phyloP scores from a whole-genome alignment of 2,888 invertebrate species.

The Torymus texanus region DNA sequence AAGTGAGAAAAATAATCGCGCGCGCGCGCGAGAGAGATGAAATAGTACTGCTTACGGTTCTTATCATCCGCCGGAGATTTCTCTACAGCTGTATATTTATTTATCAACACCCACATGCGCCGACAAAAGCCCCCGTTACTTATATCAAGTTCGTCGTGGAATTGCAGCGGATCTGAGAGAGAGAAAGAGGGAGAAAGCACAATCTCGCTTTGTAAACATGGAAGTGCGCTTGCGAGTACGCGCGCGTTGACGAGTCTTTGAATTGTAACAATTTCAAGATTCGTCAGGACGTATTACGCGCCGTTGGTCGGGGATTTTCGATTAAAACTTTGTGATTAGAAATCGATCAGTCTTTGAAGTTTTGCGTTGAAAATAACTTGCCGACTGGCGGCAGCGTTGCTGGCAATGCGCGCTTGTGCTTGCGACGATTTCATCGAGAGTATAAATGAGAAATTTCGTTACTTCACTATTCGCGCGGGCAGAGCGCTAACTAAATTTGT shows the following conservation, averaged over 20 bases:
- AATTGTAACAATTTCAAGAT: conserved; percentile 32
- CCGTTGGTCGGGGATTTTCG: conserved; percentile 21
- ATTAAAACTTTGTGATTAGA: conserved; percentile 55
- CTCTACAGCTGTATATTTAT: too few species aligned
- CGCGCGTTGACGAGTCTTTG: not conserved
- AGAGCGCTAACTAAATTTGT: conserved; percentile 1
- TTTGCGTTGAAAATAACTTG: conserved; percentile 30
- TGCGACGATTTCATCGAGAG: not conserved
- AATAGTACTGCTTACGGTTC: too few species aligned
- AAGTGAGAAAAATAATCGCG: too few species aligned
- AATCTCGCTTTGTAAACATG: conserved; percentile 3
- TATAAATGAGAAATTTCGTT: conserved; percentile 36
- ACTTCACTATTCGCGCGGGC: not conserved
- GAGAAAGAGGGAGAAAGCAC: too few species aligned
- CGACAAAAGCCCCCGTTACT: too few species aligned
- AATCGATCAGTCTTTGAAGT: conserved; percentile 47
- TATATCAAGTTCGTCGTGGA: too few species aligned
- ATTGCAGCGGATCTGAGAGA: too few species aligned
- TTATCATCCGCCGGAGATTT: too few species aligned
- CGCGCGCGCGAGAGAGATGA: too few species aligned
- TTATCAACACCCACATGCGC: too few species aligned
- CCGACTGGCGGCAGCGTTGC: not conserved
- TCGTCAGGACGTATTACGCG: conserved; percentile 14
- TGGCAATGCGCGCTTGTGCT: not conserved
- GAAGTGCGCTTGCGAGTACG: not conserved